phyloP scores from a whole-genome alignment of 2,113 vertebrate genomes.

The Eudyptes chrysolophus region DNA sequence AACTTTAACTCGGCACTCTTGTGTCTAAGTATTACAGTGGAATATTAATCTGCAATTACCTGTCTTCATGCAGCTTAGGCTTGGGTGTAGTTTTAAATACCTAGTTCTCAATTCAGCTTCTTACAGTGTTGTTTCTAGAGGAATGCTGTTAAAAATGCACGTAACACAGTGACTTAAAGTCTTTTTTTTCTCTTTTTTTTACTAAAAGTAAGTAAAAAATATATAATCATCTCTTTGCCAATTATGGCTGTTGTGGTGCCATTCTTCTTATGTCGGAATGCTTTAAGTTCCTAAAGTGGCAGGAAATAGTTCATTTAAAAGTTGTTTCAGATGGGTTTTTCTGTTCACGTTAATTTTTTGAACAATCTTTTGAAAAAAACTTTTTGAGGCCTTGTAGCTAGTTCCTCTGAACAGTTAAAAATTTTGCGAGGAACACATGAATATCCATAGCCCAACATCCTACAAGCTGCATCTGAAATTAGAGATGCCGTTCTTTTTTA shows the following conservation, averaged over 20 bases:
- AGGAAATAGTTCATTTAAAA: neutral
- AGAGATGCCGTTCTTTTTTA: neutral
- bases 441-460: neutral
- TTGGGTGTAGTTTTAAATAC: neutral
- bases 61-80: constrained; percentile 22
- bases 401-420: neutral
- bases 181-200: neutral
- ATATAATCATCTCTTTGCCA: neutral
- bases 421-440: neutral
- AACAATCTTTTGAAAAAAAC: neutral
- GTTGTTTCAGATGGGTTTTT: neutral
- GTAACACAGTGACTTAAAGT: neutral
- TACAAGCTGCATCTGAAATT: neutral
- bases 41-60: constrained; percentile 58
- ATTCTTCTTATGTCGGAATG: neutral
- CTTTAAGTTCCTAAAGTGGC: neutral
- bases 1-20: constrained; percentile 21
- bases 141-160: neutral
- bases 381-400: neutral
- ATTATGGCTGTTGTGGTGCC: neutral
- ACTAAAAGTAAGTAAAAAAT: neutral
- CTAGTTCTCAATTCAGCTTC: neutral
- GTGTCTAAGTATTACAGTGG: neutral
- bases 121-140: neutral
- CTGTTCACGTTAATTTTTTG: neutral